These are phyloP conservation scores for Ophiothrix spiculata DNA, from an alignment of 35 echinoderm and acorn worm genomes.

Conservation along the genomic window DNA sequence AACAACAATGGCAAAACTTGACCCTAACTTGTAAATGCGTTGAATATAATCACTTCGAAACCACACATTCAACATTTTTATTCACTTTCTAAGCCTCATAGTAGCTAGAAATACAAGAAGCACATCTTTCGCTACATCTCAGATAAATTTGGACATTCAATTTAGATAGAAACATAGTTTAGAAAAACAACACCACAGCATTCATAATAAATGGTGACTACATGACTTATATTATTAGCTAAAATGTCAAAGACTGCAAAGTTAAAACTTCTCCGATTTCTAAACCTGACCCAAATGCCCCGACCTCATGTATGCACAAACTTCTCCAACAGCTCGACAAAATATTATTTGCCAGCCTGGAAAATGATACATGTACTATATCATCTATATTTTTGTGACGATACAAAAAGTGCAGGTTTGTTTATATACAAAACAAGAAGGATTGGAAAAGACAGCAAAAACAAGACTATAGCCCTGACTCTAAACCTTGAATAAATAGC, in stretches of 20 bases:
- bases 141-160: too few relatives aligned
- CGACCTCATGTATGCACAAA: not conserved
- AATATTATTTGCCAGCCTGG: not conserved
- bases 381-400: not conserved
- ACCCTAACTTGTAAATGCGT: too few relatives aligned
- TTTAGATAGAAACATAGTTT: not conserved
- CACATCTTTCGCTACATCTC: too few relatives aligned
- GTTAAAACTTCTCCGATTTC: conserved; percentile 8
- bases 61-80: too few relatives aligned
- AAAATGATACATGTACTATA: conserved; percentile 1
- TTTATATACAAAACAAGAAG: not conserved
- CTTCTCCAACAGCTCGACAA: not conserved
- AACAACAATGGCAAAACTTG: too few relatives aligned
- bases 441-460: not conserved
- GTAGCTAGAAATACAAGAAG: too few relatives aligned
- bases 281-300: not conserved
- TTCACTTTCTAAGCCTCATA: too few relatives aligned
- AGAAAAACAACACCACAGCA: not conserved
- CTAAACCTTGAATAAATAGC: not conserved
- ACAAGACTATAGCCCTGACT: not conserved
- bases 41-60: too few relatives aligned
- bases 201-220: not conserved
- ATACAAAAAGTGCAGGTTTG: not conserved
- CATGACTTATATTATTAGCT: not conserved
- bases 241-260: conserved; percentile 8